Base-by-base conservation (phyloP, 2,888 invertebrate genomes). In the Parthenolecanium corni region DNA sequence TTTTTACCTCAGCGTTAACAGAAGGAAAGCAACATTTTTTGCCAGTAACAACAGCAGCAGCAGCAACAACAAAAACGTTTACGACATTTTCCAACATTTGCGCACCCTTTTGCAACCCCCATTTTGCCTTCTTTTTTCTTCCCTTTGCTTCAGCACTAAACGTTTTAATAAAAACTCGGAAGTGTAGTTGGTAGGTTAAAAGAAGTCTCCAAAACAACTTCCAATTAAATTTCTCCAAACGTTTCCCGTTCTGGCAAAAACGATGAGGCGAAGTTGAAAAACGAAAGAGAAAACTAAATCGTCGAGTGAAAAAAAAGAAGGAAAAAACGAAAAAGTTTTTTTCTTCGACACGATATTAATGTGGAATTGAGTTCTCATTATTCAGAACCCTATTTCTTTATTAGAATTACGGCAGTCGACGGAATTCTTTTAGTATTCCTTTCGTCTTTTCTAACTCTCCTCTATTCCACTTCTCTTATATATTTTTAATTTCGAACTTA, bases 311-410 rank as follows among this genome's bases (percentile, higher is more conserved):
- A 18, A 42, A 18, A 47, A 25, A 47, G 54, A 58, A 31, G 31
- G 31, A 9, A 52, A 52, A 52, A 52, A 52, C 52, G n/a, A 49
- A 49, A 49, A 49, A 23, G 23, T 23, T 49, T 49, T 49, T 49
- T 23, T 58, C 40, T 54, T 46, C 11, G 20, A 44, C 49, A 49
- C 38, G 21, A 49, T 47, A 58, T 58, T 58, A 58, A 46, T 58
- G 58, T 58, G 47, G 58, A 58, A 58, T 58, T 58, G 58, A 58
- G 58, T 58, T 47, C 58, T 58, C 58, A 58, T 58, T 58, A 58
- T 58, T 58, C 58, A 58, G 58, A 58, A 47, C 58, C 58, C 58
- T 49, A 49, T 23, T 58, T 58, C 58, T 58, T 58, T 58, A 58
- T 58, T 49, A 58, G 49, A 58, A 58, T 58, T 58, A 49, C 58